A percentile compares a stretch with the other conserved stretches of the same genome.
These are phyloP conservation scores for Euschistus heros DNA, from an alignment of 1,140 invertebrate species.

Conservation along the genomic window DNA sequence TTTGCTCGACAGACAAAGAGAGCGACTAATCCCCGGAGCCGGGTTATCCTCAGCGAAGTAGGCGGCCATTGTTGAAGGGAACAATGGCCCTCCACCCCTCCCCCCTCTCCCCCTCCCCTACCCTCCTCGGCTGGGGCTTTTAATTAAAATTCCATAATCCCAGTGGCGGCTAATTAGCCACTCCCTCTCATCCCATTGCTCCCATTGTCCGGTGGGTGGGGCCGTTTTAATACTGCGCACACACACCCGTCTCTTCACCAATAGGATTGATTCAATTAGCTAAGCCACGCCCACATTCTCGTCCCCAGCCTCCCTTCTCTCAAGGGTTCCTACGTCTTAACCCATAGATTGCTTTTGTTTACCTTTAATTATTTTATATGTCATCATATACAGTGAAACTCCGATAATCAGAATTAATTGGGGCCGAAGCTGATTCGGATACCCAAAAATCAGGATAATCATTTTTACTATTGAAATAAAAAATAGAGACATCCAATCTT, in stretches of 20 bases:
- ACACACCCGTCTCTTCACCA: too few relatives aligned
- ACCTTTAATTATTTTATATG: background rate
- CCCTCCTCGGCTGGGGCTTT: background rate
- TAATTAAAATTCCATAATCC: slow-evolving; percentile 9
- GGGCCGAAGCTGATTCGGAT: too few relatives aligned
- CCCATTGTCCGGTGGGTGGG: background rate
- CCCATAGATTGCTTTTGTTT: background rate
- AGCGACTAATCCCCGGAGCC: background rate
- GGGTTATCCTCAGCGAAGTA: background rate
- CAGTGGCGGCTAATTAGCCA: slow-evolving; percentile 1
- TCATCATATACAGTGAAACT: background rate
- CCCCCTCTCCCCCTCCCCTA: background rate
- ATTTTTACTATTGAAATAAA: background rate
- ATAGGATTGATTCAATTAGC: too few relatives aligned
- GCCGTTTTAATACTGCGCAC: too few relatives aligned
- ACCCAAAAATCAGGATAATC: background rate
- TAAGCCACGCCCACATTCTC: background rate
- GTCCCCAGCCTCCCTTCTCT: background rate
- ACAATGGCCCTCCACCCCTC: background rate
- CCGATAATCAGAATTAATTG: too few relatives aligned
- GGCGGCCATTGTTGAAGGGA: background rate
- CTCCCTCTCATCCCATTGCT: background rate
- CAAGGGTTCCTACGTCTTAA: background rate
- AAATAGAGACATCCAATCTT: background rate
- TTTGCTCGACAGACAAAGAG: background rate